Evolutionary conservation across 2,113 vertebrate species (phyloP).

Genomic region (Nesospiza acunhae): DNA sequence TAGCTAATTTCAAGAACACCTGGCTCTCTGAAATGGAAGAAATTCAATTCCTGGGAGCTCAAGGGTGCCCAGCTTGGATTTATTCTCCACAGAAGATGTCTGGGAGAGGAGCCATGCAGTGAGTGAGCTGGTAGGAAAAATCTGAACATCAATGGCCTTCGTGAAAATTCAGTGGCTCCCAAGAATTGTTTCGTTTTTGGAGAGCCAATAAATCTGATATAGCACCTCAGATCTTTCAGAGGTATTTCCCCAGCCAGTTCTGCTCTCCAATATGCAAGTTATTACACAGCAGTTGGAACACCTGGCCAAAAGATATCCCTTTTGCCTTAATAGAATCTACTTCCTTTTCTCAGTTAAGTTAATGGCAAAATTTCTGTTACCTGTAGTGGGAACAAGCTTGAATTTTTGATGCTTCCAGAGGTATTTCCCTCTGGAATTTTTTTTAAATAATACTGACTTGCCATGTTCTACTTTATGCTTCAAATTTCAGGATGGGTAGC

Average conservation of each 20-base stretch:
- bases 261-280: not conserved
- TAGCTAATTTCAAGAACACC: not conserved
- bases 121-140: not conserved
- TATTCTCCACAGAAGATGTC: not conserved
- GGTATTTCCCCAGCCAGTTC: not conserved
- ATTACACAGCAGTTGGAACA: not conserved
- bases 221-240: not conserved
- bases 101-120: not conserved
- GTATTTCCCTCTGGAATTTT: not conserved
- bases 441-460: not conserved
- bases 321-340: not conserved
- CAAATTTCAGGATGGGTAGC: rapidly evolving
- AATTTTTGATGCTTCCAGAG: not conserved
- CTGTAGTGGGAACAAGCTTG: not conserved
- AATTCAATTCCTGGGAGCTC: not conserved
- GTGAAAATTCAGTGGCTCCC: not conserved
- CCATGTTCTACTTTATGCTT: not conserved
- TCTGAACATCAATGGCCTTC: not conserved
- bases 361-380: not conserved
- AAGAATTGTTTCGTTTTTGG: not conserved
- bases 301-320: not conserved
- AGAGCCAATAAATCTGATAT: not conserved
- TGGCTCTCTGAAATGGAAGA: not conserved
- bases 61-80: not conserved
- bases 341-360: not conserved